These are phyloP conservation scores for Phania funesta DNA, from an alignment of 2,888 invertebrate genomes.

Conservation along the genomic window DNA sequence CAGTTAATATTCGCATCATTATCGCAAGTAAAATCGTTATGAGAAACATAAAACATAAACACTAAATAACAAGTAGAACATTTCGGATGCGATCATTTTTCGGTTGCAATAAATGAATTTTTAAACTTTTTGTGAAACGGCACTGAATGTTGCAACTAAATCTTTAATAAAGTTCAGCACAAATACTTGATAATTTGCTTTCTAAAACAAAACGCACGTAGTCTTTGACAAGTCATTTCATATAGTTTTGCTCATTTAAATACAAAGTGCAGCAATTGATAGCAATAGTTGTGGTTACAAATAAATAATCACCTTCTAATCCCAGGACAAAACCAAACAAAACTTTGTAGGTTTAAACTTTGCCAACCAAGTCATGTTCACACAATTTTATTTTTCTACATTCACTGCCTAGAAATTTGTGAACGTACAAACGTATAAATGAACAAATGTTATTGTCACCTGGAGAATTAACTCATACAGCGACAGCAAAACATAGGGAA, in stretches of 20 bases:
- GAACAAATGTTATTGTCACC: conserved; percentile 56
- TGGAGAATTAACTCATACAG: conserved; percentile 36
- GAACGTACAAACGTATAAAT: conserved; percentile 4
- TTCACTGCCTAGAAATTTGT: background rate
- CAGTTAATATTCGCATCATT: too few relatives aligned
- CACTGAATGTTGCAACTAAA: too few relatives aligned
- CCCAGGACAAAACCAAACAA: conserved; percentile 27
- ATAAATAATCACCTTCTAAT: conserved; percentile 57
- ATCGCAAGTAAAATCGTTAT: too few relatives aligned
- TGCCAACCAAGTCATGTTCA: conserved; percentile 12
- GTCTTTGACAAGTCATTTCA: conserved; percentile 14
- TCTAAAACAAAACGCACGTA: background rate
- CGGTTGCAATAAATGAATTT: too few relatives aligned
- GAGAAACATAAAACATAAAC: too few relatives aligned
- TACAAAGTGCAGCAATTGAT: conserved; percentile 56
- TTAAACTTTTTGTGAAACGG: too few relatives aligned
- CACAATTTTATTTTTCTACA: background rate
- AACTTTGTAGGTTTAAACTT: conserved; percentile 33
- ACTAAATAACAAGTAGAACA: too few relatives aligned
- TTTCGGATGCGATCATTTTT: too few relatives aligned
- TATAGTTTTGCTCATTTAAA: conserved; percentile 40
- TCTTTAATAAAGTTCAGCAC: too few relatives aligned
- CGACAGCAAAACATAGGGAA: background rate
- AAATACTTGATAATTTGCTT: background rate
- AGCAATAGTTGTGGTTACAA: conserved; percentile 53